A percentile compares a stretch with the other conserved stretches of the same genome.
Evolutionary conservation across 2,888 invertebrate genomes (phyloP).

Genomic region (Phyllotreta cruciferae): DNA sequence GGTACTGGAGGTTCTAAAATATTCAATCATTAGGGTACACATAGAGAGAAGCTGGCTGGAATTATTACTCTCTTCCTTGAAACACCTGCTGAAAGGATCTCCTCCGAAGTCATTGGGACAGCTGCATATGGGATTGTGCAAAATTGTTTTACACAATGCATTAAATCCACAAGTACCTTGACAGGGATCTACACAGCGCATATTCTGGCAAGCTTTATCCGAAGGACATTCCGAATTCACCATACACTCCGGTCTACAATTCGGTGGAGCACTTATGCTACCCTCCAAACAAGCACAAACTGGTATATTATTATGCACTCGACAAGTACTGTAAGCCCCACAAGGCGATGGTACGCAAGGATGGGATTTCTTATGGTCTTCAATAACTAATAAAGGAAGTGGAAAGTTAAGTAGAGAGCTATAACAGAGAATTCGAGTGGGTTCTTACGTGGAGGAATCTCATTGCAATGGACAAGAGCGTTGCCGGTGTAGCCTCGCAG

Average conservation of each 20-base stretch:
- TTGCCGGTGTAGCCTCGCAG: slow-evolving; percentile 75
- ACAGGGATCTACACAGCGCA: slow-evolving; percentile 81
- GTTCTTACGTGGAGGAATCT: slow-evolving; percentile 55
- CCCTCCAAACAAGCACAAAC: slow-evolving; percentile 78
- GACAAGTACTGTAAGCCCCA: slow-evolving; percentile 80
- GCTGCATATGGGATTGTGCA: slow-evolving; percentile 82
- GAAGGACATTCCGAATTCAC: slow-evolving; percentile 80
- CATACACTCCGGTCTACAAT: slow-evolving; percentile 79
- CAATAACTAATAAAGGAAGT: slow-evolving; percentile 50
- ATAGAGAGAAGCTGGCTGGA: slow-evolving; percentile 9
- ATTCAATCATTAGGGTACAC: background rate
- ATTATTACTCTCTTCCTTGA: slow-evolving; percentile 69
- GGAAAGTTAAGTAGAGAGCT: background rate
- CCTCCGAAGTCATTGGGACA: slow-evolving; percentile 74
- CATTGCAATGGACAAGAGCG: slow-evolving; percentile 70
- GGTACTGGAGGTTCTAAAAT: slow-evolving; percentile 53
- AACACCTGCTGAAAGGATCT: slow-evolving; percentile 79
- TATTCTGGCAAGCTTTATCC: slow-evolving; percentile 77
- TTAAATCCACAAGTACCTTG: slow-evolving; percentile 78
- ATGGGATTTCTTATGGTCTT: slow-evolving; percentile 62
- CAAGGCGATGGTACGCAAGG: slow-evolving; percentile 82
- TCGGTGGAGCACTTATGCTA: slow-evolving; percentile 77
- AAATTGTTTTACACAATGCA: slow-evolving; percentile 79
- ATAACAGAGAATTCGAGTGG: background rate
- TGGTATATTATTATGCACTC: slow-evolving; percentile 73